These are phyloP conservation scores for Hydrozoanthus gracilis DNA, from an alignment of 92 coral and sea anemone species.

Conservation along the genomic window DNA sequence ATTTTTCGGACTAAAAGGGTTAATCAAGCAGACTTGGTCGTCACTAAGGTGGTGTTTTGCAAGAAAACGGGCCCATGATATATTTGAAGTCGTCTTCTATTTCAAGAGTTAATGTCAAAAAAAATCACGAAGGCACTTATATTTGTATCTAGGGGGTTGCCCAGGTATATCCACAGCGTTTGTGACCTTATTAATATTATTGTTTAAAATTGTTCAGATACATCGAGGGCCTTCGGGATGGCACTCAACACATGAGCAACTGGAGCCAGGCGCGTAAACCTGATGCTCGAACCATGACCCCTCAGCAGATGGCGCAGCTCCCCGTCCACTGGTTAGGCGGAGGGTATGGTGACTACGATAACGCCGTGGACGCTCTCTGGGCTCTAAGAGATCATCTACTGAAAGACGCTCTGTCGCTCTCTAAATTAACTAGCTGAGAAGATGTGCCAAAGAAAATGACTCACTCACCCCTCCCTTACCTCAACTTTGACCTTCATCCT, in stretches of 20 bases:
- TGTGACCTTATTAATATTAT: neutral
- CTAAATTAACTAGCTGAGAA: conserved; percentile 53
- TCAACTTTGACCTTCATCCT: too few species aligned
- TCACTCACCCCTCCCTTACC: neutral
- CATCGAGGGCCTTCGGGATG: conserved; percentile 99
- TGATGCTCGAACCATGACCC: conserved; percentile 83
- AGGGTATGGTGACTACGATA: conserved; percentile 93
- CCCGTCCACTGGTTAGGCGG: conserved; percentile 98
- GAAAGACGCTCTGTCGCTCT: conserved; percentile 89
- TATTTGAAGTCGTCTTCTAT: too few species aligned
- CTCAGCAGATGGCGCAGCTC: conserved; percentile 94
- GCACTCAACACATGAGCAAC: conserved; percentile 96
- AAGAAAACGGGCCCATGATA: too few species aligned
- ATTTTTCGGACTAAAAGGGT: too few species aligned
- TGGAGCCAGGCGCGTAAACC: conserved; percentile 97
- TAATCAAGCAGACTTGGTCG: too few species aligned
- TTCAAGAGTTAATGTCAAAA: too few species aligned
- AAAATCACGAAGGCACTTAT: too few species aligned
- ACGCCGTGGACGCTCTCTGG: conserved; percentile 97
- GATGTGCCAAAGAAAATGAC: neutral
- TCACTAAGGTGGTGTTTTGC: too few species aligned
- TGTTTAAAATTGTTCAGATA: conserved; percentile 56
- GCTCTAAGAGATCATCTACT: conserved; percentile 97
- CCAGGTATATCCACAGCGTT: neutral
- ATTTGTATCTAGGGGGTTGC: too few species aligned